These are phyloP conservation scores for Cephus runcator DNA, from an alignment of 2,888 invertebrate species.

Conservation along the genomic window DNA sequence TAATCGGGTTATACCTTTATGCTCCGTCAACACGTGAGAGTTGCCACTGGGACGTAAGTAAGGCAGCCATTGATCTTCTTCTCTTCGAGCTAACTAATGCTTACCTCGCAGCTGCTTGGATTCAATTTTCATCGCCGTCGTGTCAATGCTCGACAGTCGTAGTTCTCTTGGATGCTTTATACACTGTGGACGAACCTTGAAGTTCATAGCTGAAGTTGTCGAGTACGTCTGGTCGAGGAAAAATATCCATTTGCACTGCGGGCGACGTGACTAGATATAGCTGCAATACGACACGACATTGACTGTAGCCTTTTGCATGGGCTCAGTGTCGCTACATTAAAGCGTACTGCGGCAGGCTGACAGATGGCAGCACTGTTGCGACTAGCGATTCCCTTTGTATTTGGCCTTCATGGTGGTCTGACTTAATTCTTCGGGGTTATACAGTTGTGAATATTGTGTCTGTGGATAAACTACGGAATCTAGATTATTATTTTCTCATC, in stretches of 20 bases:
- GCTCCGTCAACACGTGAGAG: slow-evolving; percentile 29
- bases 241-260: neutral
- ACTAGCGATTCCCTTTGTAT: slow-evolving; percentile 18
- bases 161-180: neutral
- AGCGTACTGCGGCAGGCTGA: neutral
- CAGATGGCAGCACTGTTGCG: neutral
- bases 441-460: slow-evolving; percentile 3
- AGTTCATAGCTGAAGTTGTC: neutral
- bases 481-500: neutral
- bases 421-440: neutral
- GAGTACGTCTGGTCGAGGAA: neutral
- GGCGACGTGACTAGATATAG: neutral
- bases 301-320: neutral
- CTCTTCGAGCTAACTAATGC: neutral
- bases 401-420: slow-evolving; percentile 13
- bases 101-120: neutral
- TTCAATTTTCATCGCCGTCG: neutral
- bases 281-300: neutral
- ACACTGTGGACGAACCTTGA: neutral
- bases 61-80: neutral
- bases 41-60: neutral
- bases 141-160: neutral
- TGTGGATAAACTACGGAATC: slow-evolving; percentile 6
- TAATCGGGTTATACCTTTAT: slow-evolving; percentile 28
- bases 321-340: neutral